Evolutionary conservation across 2,888 invertebrate species (phyloP).

Genomic region (Netelia virgata): DNA sequence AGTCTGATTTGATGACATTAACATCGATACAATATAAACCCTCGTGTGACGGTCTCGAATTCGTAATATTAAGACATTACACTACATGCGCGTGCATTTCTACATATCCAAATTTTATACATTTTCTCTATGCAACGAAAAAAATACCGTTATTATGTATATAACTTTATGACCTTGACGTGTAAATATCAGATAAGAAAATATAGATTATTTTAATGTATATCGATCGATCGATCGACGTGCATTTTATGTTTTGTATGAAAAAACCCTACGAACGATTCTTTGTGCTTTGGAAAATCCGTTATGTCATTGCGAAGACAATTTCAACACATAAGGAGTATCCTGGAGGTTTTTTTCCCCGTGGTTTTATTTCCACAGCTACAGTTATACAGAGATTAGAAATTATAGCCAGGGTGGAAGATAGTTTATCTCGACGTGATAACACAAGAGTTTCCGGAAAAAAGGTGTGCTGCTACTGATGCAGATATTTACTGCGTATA

Average conservation of each 20-base stretch:
- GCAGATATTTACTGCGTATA: too few relatives aligned
- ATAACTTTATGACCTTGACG: background rate
- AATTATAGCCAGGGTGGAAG: conserved; percentile 75
- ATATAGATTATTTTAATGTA: conserved; percentile 26
- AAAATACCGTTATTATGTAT: background rate
- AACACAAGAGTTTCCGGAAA: background rate
- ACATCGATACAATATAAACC: conserved; percentile 48
- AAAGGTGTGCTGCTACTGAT: too few relatives aligned
- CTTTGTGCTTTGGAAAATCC: conserved; percentile 68
- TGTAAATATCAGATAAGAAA: conserved; percentile 60
- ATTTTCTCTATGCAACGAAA: background rate
- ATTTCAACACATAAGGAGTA: conserved; percentile 76
- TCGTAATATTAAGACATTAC: conserved; percentile 15
- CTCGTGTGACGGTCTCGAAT: conserved; percentile 3
- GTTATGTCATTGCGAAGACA: conserved; percentile 75
- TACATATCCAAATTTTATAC: background rate
- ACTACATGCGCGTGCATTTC: background rate
- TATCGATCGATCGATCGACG: too few relatives aligned
- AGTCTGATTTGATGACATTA: conserved; percentile 66
- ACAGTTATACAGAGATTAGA: conserved; percentile 74
- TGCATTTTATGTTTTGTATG: conserved; percentile 12
- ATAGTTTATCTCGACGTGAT: conserved; percentile 73
- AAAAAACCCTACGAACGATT: conserved; percentile 74
- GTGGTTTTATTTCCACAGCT: conserved; percentile 75
- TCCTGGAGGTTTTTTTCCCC: conserved; percentile 69